These are phyloP conservation scores for Cydia amplana DNA, from an alignment of 1,140 invertebrate genomes.

Conservation along the genomic window DNA sequence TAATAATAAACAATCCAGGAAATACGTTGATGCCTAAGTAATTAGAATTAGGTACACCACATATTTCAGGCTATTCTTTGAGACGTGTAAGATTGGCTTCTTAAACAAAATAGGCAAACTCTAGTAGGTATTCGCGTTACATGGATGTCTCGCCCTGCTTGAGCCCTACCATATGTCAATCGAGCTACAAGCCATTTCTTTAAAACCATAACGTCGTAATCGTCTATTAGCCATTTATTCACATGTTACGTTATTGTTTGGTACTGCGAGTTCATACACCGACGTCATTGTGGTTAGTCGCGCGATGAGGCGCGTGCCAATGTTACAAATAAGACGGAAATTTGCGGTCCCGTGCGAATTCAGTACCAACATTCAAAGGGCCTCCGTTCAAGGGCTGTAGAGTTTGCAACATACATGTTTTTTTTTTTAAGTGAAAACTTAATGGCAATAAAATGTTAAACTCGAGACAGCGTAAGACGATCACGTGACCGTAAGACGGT, in stretches of 20 bases:
- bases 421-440: too few species aligned
- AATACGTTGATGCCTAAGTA: background rate
- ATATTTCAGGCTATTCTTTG: background rate
- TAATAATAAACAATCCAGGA: background rate
- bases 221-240: background rate
- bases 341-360: conserved; percentile 38
- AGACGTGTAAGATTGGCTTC: background rate
- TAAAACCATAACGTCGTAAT: background rate
- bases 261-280: background rate
- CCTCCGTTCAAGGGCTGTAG: background rate
- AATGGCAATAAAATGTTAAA: too few species aligned
- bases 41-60: too few species aligned
- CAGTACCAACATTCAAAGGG: background rate
- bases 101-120: background rate
- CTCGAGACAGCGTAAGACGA: too few species aligned
- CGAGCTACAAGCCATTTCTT: background rate
- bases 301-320: conserved; percentile 41
- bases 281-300: conserved; percentile 40
- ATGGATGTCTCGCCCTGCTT: too few species aligned
- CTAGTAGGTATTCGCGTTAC: too few species aligned
- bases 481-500: too few species aligned
- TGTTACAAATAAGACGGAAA: conserved; percentile 43
- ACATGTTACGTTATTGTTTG: background rate
- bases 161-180: too few species aligned
- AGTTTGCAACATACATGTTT: too few species aligned